These are phyloP conservation scores for Etheostoma cragini DNA, from an alignment of 2,113 vertebrate species.

Conservation along the genomic window DNA sequence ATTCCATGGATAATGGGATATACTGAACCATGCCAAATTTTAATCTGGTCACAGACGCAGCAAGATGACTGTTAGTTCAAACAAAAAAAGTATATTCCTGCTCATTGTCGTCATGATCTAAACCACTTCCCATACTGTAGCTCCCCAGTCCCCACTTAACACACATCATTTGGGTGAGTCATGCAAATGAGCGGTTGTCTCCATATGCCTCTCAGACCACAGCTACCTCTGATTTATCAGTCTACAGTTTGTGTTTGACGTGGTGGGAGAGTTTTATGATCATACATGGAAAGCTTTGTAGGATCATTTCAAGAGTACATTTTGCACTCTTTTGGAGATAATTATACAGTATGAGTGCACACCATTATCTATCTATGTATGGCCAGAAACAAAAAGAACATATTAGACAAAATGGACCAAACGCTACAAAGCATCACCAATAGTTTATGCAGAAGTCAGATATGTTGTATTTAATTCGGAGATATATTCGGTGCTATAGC, in stretches of 20 bases:
- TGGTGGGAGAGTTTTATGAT: conserved; percentile 42
- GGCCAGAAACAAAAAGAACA: neutral
- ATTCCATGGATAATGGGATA: neutral
- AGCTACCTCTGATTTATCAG: conserved; percentile 37
- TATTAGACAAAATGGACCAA: too few species aligned
- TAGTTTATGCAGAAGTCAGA: neutral
- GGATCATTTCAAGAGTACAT: conserved; percentile 7
- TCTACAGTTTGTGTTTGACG: conserved; percentile 10
- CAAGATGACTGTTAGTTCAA: neutral
- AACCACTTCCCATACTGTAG: conserved; percentile 34
- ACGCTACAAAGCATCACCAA: neutral
- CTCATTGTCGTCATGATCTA: conserved; percentile 13
- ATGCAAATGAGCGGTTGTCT: conserved; percentile 30
- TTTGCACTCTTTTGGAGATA: neutral
- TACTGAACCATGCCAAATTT: neutral
- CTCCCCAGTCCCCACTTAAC: conserved; percentile 13
- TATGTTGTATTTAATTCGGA: neutral
- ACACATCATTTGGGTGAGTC: conserved; percentile 36
- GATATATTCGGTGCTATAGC: neutral
- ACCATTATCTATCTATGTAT: neutral
- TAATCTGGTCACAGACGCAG: neutral
- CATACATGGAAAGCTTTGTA: conserved; percentile 20
- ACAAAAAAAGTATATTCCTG: neutral
- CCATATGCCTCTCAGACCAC: conserved; percentile 19
- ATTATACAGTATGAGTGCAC: neutral